These are phyloP conservation scores for Lordiphosa stackelbergi DNA, from an alignment of 1,140 invertebrate species.

Conservation along the genomic window DNA sequence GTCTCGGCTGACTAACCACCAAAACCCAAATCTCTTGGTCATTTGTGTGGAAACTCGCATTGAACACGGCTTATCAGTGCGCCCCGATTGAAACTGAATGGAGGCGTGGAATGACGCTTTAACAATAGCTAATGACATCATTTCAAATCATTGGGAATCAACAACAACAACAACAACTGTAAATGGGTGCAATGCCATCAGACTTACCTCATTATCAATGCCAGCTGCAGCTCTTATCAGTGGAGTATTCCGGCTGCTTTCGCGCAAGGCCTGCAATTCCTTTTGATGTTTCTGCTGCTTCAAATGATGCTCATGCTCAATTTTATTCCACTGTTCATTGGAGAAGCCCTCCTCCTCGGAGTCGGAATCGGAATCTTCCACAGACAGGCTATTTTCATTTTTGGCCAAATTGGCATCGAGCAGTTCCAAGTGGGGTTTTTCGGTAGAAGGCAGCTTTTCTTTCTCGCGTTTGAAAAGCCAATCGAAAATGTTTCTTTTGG, in stretches of 20 bases:
- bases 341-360: slow-evolving; percentile 33
- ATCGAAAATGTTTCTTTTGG: slow-evolving; percentile 53
- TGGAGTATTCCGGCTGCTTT: slow-evolving; percentile 42
- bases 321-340: slow-evolving; percentile 63
- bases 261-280: slow-evolving; percentile 42
- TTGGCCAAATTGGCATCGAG: slow-evolving; percentile 34
- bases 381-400: slow-evolving; percentile 12
- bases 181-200: slow-evolving; percentile 56
- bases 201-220: slow-evolving; percentile 63
- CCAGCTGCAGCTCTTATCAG: slow-evolving; percentile 33
- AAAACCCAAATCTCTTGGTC: slow-evolving; percentile 21
- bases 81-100: slow-evolving; percentile 1
- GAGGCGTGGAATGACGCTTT: slow-evolving; percentile 26
- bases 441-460: slow-evolving; percentile 15
- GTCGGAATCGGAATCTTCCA: slow-evolving; percentile 22
- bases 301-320: slow-evolving; percentile 50
- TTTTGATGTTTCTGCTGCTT: slow-evolving; percentile 57
- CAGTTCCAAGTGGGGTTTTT: slow-evolving; percentile 30
- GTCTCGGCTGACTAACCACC: slow-evolving; percentile 23
- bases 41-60: slow-evolving; percentile 21
- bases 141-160: slow-evolving; percentile 23
- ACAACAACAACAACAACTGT: not conserved
- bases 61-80: slow-evolving; percentile 3
- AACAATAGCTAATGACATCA: slow-evolving; percentile 63
- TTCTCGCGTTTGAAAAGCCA: slow-evolving; percentile 52